Base-by-base conservation (phyloP, 2,113 vertebrate species). In the Tragelaphus scriptus region DNA sequence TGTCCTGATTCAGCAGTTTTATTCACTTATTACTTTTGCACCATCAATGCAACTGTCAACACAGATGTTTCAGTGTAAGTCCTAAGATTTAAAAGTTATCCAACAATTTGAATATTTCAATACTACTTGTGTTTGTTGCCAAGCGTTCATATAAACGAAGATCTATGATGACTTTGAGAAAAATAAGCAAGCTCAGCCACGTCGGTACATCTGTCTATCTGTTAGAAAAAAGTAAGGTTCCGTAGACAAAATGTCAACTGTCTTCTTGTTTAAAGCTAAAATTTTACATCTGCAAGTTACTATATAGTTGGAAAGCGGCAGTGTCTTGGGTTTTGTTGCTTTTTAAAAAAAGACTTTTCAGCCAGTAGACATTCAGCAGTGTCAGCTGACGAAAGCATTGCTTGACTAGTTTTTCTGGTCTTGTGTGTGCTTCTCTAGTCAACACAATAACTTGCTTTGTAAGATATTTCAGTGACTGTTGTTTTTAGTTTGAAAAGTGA, bases 391-490 rank as follows among this genome's bases (percentile, higher is more conserved):
- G 2, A 55, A 55, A 10, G 6, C 26, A 17, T 9, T 6, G 28
- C 25, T 63, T 23, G 32, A 14, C 40, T 25, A 14, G 28, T 3
- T 26, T 23, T 55, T 21, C 36, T 25, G 49, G 3, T 51, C 10
- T 17, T 11, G 9, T 1, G 8, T 17, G 26, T 58, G 56, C 28
- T 40, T 26, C 32, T 81, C 7, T 26, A 44, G 68, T 7, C 32
- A 25, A 7, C 0, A 6, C 9, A 9, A 5, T 11, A 17, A 10
- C 53, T 23, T 16, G 10, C 15, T 49, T 28, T 61, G 9, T 9
- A 36, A 79, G 77, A 63, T 49, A 40, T 21, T 51, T 81, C 49
- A 49, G 23, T 10, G 32, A 47, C 17, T 15, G 3, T 15, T 8
- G 21, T 47, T 59, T 53, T 63, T 36, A 81, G 2, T 75, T 92